Evolutionary conservation across 2,113 vertebrate species (phyloP).

Genomic region (Urocynchramus pylzowi): DNA sequence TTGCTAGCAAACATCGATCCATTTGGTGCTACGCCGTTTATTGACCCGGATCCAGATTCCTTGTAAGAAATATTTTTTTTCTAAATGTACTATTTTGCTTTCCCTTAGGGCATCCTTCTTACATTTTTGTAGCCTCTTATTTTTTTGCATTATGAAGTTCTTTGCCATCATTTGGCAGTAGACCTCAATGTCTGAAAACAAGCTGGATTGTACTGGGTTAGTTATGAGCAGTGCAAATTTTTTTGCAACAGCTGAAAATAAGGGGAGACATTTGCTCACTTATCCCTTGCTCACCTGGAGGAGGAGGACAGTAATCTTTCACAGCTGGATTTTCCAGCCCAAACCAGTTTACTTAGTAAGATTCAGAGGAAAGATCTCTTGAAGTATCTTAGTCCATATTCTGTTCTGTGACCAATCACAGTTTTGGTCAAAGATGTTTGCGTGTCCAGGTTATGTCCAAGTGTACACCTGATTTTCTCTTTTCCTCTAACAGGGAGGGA

Average conservation of each 20-base stretch:
- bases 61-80: slow-evolving; percentile 79
- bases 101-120: background rate
- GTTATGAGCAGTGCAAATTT: background rate
- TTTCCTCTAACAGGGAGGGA: slow-evolving; percentile 81
- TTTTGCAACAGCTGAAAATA: background rate
- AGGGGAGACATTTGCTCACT: background rate
- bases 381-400: background rate
- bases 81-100: background rate
- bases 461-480: background rate
- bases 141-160: background rate
- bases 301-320: background rate
- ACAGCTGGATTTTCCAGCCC: background rate
- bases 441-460: background rate
- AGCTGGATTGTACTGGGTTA: background rate
- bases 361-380: background rate
- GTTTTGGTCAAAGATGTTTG: background rate
- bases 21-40: slow-evolving; percentile 93
- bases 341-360: background rate
- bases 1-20: slow-evolving; percentile 95
- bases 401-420: background rate
- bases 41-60: slow-evolving; percentile 93
- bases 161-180: background rate
- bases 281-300: background rate
- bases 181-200: background rate
- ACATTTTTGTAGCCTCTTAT: background rate